Evolutionary conservation across 2,888 invertebrate genomes (phyloP).

Genomic region (Ellobium chinense): DNA sequence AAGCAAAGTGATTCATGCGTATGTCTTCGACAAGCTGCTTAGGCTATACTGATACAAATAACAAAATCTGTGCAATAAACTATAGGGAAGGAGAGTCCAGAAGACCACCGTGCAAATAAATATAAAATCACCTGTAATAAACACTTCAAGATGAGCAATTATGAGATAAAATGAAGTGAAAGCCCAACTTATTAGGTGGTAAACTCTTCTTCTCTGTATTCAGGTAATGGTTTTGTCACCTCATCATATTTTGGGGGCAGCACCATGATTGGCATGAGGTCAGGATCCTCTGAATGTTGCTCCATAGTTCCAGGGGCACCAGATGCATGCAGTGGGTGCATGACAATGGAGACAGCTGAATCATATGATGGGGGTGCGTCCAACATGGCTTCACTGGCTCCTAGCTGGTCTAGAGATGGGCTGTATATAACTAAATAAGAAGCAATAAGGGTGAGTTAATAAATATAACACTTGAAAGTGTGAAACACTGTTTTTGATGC

Average conservation of each 20-base stretch:
- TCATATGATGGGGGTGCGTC: slow-evolving; percentile 72
- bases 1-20: too few relatives aligned
- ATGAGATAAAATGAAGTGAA: too few relatives aligned
- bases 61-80: too few relatives aligned
- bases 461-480: neutral
- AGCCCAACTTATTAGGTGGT: too few relatives aligned
- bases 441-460: too few relatives aligned
- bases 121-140: too few relatives aligned
- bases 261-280: slow-evolving; percentile 57
- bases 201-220: slow-evolving; percentile 54
- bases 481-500: neutral
- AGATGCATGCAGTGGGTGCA: slow-evolving; percentile 6
- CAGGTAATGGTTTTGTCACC: slow-evolving; percentile 64
- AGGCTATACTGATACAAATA: too few relatives aligned
- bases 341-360: slow-evolving; percentile 55
- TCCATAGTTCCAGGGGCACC: slow-evolving; percentile 37
- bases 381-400: slow-evolving; percentile 51
- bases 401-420: slow-evolving; percentile 70
- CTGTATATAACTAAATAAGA: slow-evolving; percentile 70
- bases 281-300: slow-evolving; percentile 46
- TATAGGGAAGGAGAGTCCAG: too few relatives aligned
- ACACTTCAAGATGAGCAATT: too few relatives aligned
- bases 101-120: too few relatives aligned
- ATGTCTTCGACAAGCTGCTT: too few relatives aligned
- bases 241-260: slow-evolving; percentile 71